Conservation (phyloP, 2,888 invertebrate species). For the Melanostoma scalare region DNA sequence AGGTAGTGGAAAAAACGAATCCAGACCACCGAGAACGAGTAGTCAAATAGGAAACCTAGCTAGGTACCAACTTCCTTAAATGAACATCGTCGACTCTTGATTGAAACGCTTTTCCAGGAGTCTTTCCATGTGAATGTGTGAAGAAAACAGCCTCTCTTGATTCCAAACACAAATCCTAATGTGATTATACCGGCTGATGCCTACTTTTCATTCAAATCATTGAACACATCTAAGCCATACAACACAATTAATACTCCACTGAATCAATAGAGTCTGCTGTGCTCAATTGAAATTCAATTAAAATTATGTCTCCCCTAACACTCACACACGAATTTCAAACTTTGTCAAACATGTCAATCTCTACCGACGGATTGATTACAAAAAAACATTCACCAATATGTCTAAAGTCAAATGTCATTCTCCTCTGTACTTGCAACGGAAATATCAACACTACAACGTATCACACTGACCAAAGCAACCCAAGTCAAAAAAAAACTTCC, state of each 20-base stretch:
- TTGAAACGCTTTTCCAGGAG: too few relatives aligned
- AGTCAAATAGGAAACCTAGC: too few relatives aligned
- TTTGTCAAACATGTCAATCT: constrained; percentile 66
- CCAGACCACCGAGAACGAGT: too few relatives aligned
- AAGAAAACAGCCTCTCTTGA: too few relatives aligned
- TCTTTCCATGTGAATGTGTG: too few relatives aligned
- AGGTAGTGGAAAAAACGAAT: too few relatives aligned
- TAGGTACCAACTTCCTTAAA: too few relatives aligned
- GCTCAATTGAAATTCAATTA: constrained; percentile 51
- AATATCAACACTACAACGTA: constrained; percentile 52
- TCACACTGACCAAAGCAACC: constrained; percentile 49
- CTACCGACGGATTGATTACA: constrained; percentile 65
- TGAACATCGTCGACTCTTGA: too few relatives aligned
- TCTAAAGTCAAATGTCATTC: constrained; percentile 54
- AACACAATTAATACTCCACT: background rate
- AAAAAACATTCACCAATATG: constrained; percentile 22
- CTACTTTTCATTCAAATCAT: background rate
- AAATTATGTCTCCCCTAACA: constrained; percentile 13
- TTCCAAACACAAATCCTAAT: background rate
- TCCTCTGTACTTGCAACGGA: constrained; percentile 41
- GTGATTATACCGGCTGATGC: background rate
- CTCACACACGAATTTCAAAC: constrained; percentile 28
- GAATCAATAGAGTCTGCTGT: background rate
- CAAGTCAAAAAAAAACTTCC: constrained; percentile 21
- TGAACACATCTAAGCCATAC: background rate